These are phyloP conservation scores for Trypoxylon attenuatum DNA, from an alignment of 2,888 invertebrate species.

Conservation along the genomic window DNA sequence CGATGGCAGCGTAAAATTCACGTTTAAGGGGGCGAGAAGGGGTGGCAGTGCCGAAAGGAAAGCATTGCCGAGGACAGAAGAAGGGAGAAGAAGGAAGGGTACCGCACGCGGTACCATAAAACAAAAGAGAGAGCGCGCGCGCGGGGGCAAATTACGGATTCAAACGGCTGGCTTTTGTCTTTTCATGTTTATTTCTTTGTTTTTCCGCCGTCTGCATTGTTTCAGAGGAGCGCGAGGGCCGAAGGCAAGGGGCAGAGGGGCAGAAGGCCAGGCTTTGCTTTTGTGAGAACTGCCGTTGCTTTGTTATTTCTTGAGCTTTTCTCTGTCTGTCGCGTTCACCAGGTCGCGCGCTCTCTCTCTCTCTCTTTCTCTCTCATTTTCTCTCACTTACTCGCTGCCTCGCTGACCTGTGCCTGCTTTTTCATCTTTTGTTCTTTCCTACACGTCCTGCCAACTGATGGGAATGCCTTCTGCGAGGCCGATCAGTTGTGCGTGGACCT, in stretches of 20 bases:
- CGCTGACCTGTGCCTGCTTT: slow-evolving; percentile 39
- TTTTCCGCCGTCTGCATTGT: slow-evolving; percentile 70
- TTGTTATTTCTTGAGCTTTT: slow-evolving; percentile 64
- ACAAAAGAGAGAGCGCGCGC: slow-evolving; percentile 68
- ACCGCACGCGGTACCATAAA: slow-evolving; percentile 53
- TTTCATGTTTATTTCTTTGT: slow-evolving; percentile 73
- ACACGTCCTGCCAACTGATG: slow-evolving; percentile 26
- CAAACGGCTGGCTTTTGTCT: slow-evolving; percentile 73
- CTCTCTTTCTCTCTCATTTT: slow-evolving; percentile 5
- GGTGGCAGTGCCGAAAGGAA: slow-evolving; percentile 15
- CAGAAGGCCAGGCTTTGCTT: slow-evolving; percentile 53
- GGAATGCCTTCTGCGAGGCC: slow-evolving; percentile 20
- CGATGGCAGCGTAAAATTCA: slow-evolving; percentile 37
- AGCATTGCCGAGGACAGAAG: slow-evolving; percentile 19
- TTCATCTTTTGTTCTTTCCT: slow-evolving; percentile 21
- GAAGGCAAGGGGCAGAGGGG: slow-evolving; percentile 15
- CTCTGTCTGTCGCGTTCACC: slow-evolving; percentile 1
- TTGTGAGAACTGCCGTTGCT: slow-evolving; percentile 60
- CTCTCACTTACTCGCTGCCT: slow-evolving; percentile 2
- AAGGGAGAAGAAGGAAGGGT: slow-evolving; percentile 12
- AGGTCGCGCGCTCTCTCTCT: neutral
- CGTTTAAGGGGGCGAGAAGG: slow-evolving; percentile 10
- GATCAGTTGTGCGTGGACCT: slow-evolving; percentile 34
- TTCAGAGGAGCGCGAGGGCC: slow-evolving; percentile 52
- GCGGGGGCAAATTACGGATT: slow-evolving; percentile 72